Evolutionary conservation across 2,888 invertebrate species (phyloP).

Genomic region (Microctonus hyperodae): DNA sequence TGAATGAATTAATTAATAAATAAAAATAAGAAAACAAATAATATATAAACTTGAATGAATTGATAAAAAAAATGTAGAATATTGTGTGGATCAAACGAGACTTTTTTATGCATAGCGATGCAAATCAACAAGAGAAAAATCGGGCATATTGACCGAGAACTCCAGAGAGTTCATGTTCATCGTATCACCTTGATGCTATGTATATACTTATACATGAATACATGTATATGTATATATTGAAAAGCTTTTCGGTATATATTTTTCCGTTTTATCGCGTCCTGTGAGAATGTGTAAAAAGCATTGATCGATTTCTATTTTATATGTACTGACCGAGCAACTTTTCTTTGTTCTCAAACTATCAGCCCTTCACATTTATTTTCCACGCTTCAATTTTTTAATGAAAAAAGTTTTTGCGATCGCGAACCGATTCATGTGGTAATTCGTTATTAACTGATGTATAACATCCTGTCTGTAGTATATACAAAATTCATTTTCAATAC

Average conservation of each 20-base stretch:
- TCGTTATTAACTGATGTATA: conserved; percentile 2
- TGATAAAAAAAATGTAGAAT: conserved; percentile 6
- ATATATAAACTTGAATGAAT: conserved; percentile 5
- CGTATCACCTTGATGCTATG: too few species aligned
- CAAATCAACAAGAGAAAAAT: conserved; percentile 14
- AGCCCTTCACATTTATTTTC: background rate
- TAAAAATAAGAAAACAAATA: background rate
- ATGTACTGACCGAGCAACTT: background rate
- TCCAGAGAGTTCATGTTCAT: background rate
- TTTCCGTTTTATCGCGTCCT: conserved; percentile 12
- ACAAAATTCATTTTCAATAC: background rate
- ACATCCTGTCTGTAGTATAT: background rate
- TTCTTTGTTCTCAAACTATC: conserved; percentile 17
- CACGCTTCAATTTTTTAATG: background rate
- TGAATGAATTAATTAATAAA: background rate
- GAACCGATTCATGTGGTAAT: conserved; percentile 4
- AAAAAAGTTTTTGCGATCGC: conserved; percentile 25
- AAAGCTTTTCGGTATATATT: conserved; percentile 15
- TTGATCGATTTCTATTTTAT: conserved; percentile 24
- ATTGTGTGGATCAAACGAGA: conserved; percentile 8
- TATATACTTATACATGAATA: background rate
- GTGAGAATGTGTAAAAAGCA: conserved; percentile 2
- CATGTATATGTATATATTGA: conserved; percentile 1
- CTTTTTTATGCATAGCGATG: conserved; percentile 10
- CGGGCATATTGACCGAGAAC: conserved; percentile 15